A percentile compares a stretch with the other conserved stretches of the same genome.
These are phyloP conservation scores for Drosophila burlai DNA, from an alignment of 1,140 invertebrate species.

Conservation along the genomic window DNA sequence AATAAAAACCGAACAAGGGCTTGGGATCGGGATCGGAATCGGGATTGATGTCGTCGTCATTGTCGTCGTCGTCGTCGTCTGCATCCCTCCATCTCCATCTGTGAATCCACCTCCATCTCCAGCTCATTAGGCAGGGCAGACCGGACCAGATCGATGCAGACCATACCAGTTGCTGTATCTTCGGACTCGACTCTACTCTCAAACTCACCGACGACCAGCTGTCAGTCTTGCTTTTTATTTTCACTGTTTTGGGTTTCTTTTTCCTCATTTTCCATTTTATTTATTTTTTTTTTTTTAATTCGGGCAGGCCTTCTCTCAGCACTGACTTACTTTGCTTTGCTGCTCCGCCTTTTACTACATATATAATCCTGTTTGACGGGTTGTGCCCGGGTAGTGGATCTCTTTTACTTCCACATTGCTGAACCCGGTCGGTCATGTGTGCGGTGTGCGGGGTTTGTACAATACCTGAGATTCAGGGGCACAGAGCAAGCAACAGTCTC, in stretches of 20 bases:
- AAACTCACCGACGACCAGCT: conserved; percentile 59
- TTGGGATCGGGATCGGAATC: conserved; percentile 8
- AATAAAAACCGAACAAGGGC: conserved; percentile 20
- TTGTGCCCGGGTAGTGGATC: conserved; percentile 61
- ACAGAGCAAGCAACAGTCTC: conserved; percentile 15
- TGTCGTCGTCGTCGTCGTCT: neutral
- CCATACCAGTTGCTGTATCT: conserved; percentile 61
- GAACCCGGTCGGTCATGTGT: conserved; percentile 72
- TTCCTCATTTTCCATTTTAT: conserved; percentile 23
- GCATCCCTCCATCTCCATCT: conserved; percentile 15
- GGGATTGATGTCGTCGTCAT: conserved; percentile 34
- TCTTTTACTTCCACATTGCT: conserved; percentile 79
- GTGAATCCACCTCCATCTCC: conserved; percentile 19
- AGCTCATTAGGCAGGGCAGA: conserved; percentile 56
- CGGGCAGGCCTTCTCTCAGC: conserved; percentile 37
- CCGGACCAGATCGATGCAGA: conserved; percentile 60
- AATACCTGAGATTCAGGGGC: conserved; percentile 43
- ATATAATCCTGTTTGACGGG: conserved; percentile 82
- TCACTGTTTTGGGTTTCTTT: conserved; percentile 47
- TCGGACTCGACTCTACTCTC: neutral
- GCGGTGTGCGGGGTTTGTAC: neutral
- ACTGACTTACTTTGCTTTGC: conserved; percentile 76
- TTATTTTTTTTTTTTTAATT: conserved; percentile 21
- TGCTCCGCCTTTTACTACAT: conserved; percentile 11
- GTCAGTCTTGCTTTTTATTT: conserved; percentile 62